Base-by-base conservation (phyloP, 1,140 invertebrate genomes). In the Eupeodes corollae region DNA sequence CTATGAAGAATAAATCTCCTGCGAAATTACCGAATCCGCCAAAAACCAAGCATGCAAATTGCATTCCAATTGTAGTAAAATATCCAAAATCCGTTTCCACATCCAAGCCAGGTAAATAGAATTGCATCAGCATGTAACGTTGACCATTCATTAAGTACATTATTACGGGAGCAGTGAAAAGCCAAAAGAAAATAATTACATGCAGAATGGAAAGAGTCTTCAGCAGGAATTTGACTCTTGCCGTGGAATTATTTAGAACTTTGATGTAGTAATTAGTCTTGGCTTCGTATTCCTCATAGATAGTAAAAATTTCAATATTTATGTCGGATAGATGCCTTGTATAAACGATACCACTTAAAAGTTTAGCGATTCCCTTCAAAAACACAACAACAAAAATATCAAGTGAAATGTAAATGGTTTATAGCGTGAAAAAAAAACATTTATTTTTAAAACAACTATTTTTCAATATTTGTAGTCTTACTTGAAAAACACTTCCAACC, bases 21-120 rank as follows among this genome's bases (percentile, higher is more conserved):
- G 53, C 50, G 44, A 51, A 59, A 13, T 56, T 31, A 3, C 55
- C 57, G 33, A 48, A 38, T 14, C 18, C 52, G 2, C 57, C 57
- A n/a, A 52, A 3, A 2, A 42, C 10, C 2, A 54, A 3, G 11
- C 26, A 46, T 1, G 30, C 1, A 0, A 19, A 21, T 3, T 57
- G 55, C 13, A 30, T 16, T 11, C 1, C 37, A 19, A 51, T 44
- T 13, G 57, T 57, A 11, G 49, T 2, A n/a, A 44, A 44, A 10
- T 21, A 42, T 6, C 56, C 57, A 2, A 42, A 12, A 13, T 44
- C 6, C 0, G 46, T 53, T 5, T 50, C 11, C 10, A 52, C 45
- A 40, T 56, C 55, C 3, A 58, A 6, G 12, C 53, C 53, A 0
- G 57, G 55, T 2, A 58, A 41, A 26, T 53, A 47, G 39, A 51